phyloP scores from a whole-genome alignment of 2,888 invertebrate species.

The Muscina levida region DNA sequence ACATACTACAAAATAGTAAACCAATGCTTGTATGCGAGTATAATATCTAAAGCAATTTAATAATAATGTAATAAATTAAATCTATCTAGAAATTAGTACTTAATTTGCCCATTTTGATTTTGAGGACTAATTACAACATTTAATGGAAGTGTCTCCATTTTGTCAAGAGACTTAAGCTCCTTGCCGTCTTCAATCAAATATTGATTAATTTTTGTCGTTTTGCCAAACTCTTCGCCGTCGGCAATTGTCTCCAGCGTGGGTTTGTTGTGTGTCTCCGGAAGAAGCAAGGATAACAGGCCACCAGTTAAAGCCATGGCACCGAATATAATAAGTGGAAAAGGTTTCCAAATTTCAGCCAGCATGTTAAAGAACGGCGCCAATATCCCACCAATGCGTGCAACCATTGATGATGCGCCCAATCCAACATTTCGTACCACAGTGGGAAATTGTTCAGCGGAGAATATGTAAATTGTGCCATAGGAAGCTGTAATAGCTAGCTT shows the following conservation, averaged over 20 bases:
- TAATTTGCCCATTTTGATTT: conserved; percentile 5
- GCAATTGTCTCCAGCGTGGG: conserved; percentile 90
- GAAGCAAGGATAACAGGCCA: conserved; percentile 85
- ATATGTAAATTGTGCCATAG: conserved; percentile 87
- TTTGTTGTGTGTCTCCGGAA: conserved; percentile 90
- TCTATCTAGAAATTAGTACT: neutral
- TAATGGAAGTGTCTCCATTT: conserved; percentile 70
- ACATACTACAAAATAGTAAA: too few relatives aligned
- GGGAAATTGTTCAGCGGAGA: conserved; percentile 88
- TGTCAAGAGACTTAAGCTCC: conserved; percentile 61
- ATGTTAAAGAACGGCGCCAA: conserved; percentile 89
- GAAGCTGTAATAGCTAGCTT: conserved; percentile 87
- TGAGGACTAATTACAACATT: conserved; percentile 56
- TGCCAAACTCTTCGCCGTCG: conserved; percentile 87
- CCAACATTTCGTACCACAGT: conserved; percentile 91
- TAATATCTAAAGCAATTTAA: too few relatives aligned
- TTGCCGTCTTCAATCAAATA: conserved; percentile 70
- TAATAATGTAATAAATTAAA: too few relatives aligned
- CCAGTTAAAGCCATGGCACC: conserved; percentile 87
- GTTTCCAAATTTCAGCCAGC: conserved; percentile 82
- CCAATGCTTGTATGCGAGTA: too few relatives aligned
- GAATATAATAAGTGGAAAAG: conserved; percentile 87
- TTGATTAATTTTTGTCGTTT: conserved; percentile 67
- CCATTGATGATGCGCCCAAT: conserved; percentile 92
- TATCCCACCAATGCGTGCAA: conserved; percentile 88